Evolutionary conservation across 2,797 vertebrate species (phyloP), one percentile per base, ranked within the genome.

Genomic region (Chanos chanos): DNA sequence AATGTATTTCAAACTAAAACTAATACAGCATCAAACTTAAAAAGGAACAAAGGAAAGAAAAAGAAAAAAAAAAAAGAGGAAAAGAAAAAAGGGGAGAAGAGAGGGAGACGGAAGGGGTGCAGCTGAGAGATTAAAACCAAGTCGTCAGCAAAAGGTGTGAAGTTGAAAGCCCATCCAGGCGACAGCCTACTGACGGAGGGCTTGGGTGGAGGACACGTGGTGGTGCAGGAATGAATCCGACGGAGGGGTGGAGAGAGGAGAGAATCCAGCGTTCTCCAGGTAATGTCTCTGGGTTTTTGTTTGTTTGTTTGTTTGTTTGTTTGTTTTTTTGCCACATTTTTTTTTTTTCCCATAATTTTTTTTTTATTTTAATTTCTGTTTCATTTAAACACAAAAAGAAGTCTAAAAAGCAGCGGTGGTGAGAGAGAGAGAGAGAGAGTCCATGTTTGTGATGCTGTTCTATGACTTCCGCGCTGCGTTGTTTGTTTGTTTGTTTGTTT

Each of bases 1-100:
- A 94, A 92, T 90, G 93, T 88, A 83, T 88, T 93, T 88, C 90
- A 92, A 93, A 93, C 89, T 90, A 87, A 90, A 90, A 85, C 81
- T 88, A 89, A 91, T 90, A 93, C 87, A 93, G 91, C 89, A 93
- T 91, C 89, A 89, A 91, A 92, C 84, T 83, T 83, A 88, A 89
- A 87, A 93, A 83, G 73, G 66, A 73, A 85, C 77, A 77, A 78
- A 71, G 75, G 66, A 57, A 53, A 33, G 47, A 68, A 63, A 34
- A 24, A 51, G 5, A 43, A 47, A 41, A 68, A 65, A 49, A 24
- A 51, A 44, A 65, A 54, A 22, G 43, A 66, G 53, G 4, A 16
- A n/a, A 36, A 12, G 25, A 25, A 45, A 47, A 58, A 52, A 64
- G 60, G 58, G 21, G 28, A 71, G 80, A 74, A 54, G 73, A 77